Base-by-base conservation (phyloP, 2,797 vertebrate genomes). In the Neosilurus mollespiculum region DNA sequence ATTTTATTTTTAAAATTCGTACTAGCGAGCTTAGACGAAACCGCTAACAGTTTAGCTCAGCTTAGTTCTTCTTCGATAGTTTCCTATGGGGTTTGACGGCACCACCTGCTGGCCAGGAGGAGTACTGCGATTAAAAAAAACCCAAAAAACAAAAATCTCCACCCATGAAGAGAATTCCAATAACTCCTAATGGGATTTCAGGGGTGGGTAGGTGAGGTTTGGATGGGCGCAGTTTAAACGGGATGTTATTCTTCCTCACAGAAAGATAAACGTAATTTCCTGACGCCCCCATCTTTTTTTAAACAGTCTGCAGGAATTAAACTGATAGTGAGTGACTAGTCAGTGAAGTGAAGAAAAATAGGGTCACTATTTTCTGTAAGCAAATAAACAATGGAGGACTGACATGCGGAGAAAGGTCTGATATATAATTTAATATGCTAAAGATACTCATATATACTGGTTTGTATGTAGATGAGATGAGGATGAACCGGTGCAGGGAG, bases 261-360 rank as follows among this genome's bases (percentile, higher is more conserved):
- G 12, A 81, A 37, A 81, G 78, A 81, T 72, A 73, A 72, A 37
- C 69, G 53, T 18, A 73, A 53, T 34, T 61, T 81, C 66, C 53
- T 61, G 51, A 18, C 7, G 8, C 7, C 37, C 6, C 4, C 24
- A 24, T 6, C n/a, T 72, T 56, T 70, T 58, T 56, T 37, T 59
- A 2, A 43, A 9, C 49, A n/a, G 22, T 51, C 53, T n/a, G 22
- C 8, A 51, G n/a, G 15, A 66, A 22, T 79, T 18, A 64, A 78
- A 49, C 9, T 73, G 51, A 54, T 65, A 79, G 4, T 9, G n/a
- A 30, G n/a, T 64, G 22, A 43, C 20, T 43, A 10, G 4, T 24
- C 22, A 16, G 9, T 49, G 20, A 3, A 78, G n/a, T 59, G 14
- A 49, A 73, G 6, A 77, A 77, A 8, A 49, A 24, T 11, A 11